phyloP scores from a whole-genome alignment of 2,113 vertebrate genomes.

The Bubalus kerabau region DNA sequence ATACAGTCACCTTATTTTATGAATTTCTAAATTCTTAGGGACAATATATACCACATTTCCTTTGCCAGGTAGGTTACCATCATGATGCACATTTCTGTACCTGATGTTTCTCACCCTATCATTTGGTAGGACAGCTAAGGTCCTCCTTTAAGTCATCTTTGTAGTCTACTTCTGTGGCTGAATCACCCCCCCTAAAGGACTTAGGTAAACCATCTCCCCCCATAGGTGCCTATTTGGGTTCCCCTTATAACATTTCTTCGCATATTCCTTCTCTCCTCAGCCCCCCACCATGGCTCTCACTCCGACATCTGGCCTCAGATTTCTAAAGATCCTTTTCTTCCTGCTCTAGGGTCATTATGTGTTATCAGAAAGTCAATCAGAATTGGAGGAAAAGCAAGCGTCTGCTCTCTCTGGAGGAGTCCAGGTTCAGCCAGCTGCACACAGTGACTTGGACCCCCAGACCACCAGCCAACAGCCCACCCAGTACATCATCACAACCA shows the following conservation, averaged over 20 bases:
- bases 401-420: constrained; percentile 74
- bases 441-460: constrained; percentile 86
- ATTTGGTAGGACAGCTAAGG: not conserved
- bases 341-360: constrained; percentile 92
- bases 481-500: constrained; percentile 96
- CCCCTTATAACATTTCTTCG: not conserved
- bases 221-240: not conserved
- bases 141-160: not conserved
- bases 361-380: constrained; percentile 94
- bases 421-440: constrained; percentile 79
- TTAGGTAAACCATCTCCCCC: not conserved
- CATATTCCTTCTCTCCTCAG: not conserved
- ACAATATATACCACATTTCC: not conserved
- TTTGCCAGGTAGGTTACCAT: not conserved
- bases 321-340: constrained; percentile 33
- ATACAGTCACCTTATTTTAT: not conserved
- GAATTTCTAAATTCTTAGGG: not conserved
- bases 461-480: constrained; percentile 82
- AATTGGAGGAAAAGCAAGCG: constrained; percentile 89
- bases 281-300: not conserved
- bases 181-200: not conserved
- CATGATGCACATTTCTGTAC: not conserved
- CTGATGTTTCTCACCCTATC: not conserved
- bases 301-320: not conserved
- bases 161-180: not conserved